phyloP scores from a whole-genome alignment of 1,140 invertebrate genomes.

The honey bee (Apis mellifera) region Amel_HAv3.1 CM009942.2:6308001-6308500 shows the following conservation, averaged over 20 bases:
- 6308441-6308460: not conserved
- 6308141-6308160: conserved; percentile 61
- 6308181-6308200: conserved; percentile 66
- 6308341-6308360: not conserved
- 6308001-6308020: conserved; percentile 63
- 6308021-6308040: conserved; percentile 22
- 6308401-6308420: conserved; percentile 19
- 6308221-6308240: not conserved
- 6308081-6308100: conserved; percentile 67
- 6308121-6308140: conserved; percentile 78
- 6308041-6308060: conserved; percentile 36
- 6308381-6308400: not conserved
- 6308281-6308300: conserved; percentile 71
- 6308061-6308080: conserved; percentile 68
- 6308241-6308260: conserved; percentile 5
- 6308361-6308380: not conserved
- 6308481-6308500: not conserved
- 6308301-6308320: conserved; percentile 73
- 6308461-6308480: conserved; percentile 39
- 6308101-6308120: conserved; percentile 75
- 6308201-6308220: conserved; percentile 53
- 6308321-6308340: conserved; percentile 22
- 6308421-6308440: conserved; percentile 29
- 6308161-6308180: conserved; percentile 29
- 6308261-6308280: conserved; percentile 62